Evolutionary conservation across 1,140 invertebrate genomes (phyloP).

Genomic region (Nephila pilipes): DNA sequence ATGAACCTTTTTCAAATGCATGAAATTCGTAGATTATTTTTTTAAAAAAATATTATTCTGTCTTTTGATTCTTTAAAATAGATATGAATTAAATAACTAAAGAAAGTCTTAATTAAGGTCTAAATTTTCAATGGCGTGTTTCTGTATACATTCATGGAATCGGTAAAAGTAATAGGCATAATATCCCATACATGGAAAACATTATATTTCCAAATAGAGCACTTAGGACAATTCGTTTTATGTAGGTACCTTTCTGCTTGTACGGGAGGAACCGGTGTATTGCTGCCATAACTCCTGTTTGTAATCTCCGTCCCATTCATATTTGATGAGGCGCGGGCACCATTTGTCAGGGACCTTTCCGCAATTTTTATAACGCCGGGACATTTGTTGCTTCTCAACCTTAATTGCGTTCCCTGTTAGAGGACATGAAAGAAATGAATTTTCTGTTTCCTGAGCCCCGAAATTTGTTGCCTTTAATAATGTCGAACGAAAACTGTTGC

Average conservation of each 20-base stretch:
- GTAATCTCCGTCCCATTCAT: slow-evolving; percentile 37
- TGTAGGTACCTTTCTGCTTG: neutral
- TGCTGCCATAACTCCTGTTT: slow-evolving; percentile 49
- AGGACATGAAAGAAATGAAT: neutral
- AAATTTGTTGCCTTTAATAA: slow-evolving; percentile 2
- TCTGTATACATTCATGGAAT: no score
- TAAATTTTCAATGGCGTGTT: no score
- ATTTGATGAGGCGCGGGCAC: slow-evolving; percentile 19
- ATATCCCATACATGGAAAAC: no score
- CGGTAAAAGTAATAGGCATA: no score
- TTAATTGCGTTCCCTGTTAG: neutral
- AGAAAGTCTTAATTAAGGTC: no score
- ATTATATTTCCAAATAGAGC: no score
- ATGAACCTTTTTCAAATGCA: no score
- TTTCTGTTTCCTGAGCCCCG: neutral
- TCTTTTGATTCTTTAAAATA: no score
- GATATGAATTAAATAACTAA: no score
- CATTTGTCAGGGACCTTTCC: slow-evolving; percentile 22
- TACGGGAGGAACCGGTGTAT: neutral
- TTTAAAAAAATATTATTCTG: no score
- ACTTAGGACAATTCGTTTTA: neutral
- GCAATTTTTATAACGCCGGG: neutral
- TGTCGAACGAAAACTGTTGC: neutral
- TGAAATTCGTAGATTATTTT: no score
- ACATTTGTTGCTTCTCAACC: slow-evolving; percentile 22